These are phyloP conservation scores for Polydrusus cervinus DNA, from an alignment of 2,888 invertebrate species.

Conservation along the genomic window DNA sequence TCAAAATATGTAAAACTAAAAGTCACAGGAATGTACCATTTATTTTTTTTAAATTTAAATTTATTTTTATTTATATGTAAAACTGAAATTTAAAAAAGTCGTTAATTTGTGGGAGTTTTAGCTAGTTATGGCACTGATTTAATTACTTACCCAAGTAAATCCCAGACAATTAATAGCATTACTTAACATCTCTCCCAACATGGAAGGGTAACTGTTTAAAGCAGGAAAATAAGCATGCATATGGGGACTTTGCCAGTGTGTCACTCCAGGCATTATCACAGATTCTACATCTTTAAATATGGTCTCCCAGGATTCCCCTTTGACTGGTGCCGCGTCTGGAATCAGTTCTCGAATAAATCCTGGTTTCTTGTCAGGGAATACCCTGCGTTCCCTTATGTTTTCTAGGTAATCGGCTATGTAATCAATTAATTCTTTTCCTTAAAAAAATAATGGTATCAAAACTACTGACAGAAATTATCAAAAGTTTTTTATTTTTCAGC, in stretches of 20 bases:
- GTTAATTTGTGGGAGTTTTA: no score
- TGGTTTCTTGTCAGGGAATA: slow-evolving; percentile 95
- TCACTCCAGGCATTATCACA: slow-evolving; percentile 98
- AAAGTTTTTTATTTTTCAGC: no score
- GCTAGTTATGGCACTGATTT: no score
- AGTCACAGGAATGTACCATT: no score
- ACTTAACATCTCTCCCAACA: slow-evolving; percentile 96
- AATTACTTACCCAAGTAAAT: slow-evolving; percentile 93
- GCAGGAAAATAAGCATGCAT: slow-evolving; percentile 99
- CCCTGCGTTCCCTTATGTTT: slow-evolving; percentile 90
- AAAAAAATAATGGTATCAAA: slow-evolving; percentile 4
- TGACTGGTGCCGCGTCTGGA: slow-evolving; percentile 88
- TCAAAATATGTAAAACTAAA: no score
- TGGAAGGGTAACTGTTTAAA: slow-evolving; percentile 92
- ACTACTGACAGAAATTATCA: no score
- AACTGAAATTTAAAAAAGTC: no score
- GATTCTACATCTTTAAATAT: slow-evolving; percentile 95
- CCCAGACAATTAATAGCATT: slow-evolving; percentile 95
- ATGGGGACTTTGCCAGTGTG: slow-evolving; percentile 97
- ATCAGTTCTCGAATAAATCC: slow-evolving; percentile 92
- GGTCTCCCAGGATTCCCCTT: slow-evolving; percentile 88
- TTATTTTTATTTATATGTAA: no score
- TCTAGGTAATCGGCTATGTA: slow-evolving; percentile 98
- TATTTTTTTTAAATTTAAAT: no score
- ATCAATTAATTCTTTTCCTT: slow-evolving; percentile 94